A percentile compares a stretch with the other conserved stretches of the same genome.
Evolutionary conservation across 2,113 vertebrate genomes (phyloP).

Genomic region (Rhynchomys soricoides): DNA sequence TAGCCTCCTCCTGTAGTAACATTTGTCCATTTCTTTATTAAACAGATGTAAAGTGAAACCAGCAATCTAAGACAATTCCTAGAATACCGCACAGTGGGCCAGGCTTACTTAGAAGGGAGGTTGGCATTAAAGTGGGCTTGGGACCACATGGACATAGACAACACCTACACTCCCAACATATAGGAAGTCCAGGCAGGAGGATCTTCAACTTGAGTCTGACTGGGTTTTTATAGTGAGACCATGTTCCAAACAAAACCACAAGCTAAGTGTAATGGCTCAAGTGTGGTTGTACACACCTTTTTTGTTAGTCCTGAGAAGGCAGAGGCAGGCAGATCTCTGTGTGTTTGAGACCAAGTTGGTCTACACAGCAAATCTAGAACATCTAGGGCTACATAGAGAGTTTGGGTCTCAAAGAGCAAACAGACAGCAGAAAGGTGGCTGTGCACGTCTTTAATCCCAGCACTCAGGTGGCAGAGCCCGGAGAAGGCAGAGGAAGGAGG

Average conservation of each 20-base stretch:
- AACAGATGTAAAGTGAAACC: conserved; percentile 21
- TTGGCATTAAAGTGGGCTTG: background rate
- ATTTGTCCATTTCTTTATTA: conserved; percentile 37
- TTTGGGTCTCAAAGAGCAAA: background rate
- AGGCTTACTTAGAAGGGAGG: conserved; percentile 2
- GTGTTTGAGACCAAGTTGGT: background rate
- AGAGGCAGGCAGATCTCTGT: background rate
- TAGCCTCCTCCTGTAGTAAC: background rate
- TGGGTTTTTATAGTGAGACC: background rate
- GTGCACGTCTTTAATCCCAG: background rate
- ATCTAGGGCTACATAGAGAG: background rate
- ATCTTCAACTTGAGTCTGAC: background rate
- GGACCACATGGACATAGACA: background rate
- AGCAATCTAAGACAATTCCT: conserved; percentile 13
- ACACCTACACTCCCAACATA: background rate
- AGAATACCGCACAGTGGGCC: background rate
- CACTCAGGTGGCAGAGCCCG: background rate
- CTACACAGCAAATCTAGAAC: background rate
- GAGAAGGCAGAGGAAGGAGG: background rate
- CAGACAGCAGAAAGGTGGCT: background rate
- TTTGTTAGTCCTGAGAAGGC: too few relatives aligned
- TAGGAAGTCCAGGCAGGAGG: background rate
- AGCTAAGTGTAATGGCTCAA: too few relatives aligned
- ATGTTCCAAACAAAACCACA: background rate
- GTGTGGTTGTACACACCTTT: too few relatives aligned